These are phyloP conservation scores for Drosophila kuntzei DNA, from an alignment of 2,888 invertebrate species.

Conservation along the genomic window DNA sequence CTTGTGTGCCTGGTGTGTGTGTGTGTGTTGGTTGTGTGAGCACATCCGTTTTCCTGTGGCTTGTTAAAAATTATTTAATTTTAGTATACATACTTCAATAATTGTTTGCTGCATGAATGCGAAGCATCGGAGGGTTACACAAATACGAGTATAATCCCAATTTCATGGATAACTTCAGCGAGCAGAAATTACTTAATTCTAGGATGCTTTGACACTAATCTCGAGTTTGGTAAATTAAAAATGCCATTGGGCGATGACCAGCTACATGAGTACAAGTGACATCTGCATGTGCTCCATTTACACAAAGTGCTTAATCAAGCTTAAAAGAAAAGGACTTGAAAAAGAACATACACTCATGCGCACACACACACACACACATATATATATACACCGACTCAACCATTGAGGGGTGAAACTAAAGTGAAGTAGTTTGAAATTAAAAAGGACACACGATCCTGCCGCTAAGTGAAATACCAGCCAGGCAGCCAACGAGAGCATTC, in stretches of 20 bases:
- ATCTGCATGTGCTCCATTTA: conserved; percentile 78
- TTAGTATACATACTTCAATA: conserved; percentile 72
- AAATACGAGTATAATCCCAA: conserved; percentile 33
- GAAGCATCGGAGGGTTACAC: conserved; percentile 40
- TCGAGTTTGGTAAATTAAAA: conserved; percentile 67
- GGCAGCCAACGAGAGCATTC: conserved; percentile 38
- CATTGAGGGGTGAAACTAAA: conserved; percentile 58
- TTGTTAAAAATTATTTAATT: conserved; percentile 76
- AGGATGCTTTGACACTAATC: conserved; percentile 18
- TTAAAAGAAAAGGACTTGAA: conserved; percentile 71
- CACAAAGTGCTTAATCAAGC: conserved; percentile 82
- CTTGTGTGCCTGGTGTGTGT: conserved; percentile 10
- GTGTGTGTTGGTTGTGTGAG: conserved; percentile 22
- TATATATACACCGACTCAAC: conserved; percentile 11
- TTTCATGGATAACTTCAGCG: not conserved
- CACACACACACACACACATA: no score
- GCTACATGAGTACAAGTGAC: conserved; percentile 19
- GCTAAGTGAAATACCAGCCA: conserved; percentile 65
- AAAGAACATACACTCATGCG: conserved; percentile 44
- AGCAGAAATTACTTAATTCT: conserved; percentile 2
- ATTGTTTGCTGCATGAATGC: conserved; percentile 59
- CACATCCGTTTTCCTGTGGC: conserved; percentile 77
- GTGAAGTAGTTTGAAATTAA: conserved; percentile 80
- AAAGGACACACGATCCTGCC: conserved; percentile 77
- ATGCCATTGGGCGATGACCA: conserved; percentile 62